Conservation (phyloP, 2,888 invertebrate genomes). For the Cantharis flavilabris region DNA sequence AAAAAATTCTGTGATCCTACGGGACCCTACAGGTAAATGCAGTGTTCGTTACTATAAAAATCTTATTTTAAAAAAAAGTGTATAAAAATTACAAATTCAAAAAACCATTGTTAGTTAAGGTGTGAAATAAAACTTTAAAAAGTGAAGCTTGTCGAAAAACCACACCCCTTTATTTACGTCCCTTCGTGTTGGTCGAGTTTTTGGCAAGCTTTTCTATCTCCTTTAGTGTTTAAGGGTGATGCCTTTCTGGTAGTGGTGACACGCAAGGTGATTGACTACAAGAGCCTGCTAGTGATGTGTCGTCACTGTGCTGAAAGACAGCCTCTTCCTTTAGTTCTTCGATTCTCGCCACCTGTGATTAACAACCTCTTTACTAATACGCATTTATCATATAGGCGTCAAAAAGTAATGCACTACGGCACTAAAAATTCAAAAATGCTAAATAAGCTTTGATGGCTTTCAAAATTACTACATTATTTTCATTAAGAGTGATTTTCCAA, state of each 20-base stretch:
- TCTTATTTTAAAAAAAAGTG: constrained; percentile 4
- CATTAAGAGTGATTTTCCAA: neutral
- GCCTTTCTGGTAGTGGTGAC: constrained; percentile 32
- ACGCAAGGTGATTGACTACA: constrained; percentile 33
- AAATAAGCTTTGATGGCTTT: neutral
- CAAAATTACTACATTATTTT: neutral
- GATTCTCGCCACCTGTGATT: constrained; percentile 62
- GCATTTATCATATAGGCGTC: neutral
- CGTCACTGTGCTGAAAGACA: constrained; percentile 68
- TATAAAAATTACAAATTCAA: neutral
- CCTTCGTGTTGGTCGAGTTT: neutral
- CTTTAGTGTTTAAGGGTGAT: neutral
- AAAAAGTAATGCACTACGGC: neutral
- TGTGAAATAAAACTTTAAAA: neutral
- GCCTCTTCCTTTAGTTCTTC: constrained; percentile 67
- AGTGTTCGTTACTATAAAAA: neutral
- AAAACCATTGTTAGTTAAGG: neutral
- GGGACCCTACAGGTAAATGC: constrained; percentile 4
- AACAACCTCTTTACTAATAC: neutral
- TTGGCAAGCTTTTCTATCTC: neutral
- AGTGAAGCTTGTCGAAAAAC: constrained; percentile 8
- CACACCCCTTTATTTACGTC: neutral
- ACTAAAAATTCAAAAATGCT: neutral
- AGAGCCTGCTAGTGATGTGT: constrained; percentile 39
- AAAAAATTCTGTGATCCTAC: neutral